Conservation (phyloP, 2,888 invertebrate genomes). For the Agrotis puta region DNA sequence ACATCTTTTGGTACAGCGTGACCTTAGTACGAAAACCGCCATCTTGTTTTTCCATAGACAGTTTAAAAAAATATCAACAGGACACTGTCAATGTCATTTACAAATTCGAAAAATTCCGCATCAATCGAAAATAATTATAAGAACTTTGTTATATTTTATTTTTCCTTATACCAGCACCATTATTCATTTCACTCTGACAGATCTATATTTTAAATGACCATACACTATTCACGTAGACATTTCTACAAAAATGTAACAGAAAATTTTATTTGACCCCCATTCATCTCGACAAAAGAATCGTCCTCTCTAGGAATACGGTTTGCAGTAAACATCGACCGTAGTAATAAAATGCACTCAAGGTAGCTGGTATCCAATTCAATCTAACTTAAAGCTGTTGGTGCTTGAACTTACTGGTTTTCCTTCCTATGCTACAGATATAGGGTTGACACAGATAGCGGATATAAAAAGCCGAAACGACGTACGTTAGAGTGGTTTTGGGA, state of each 20-base stretch:
- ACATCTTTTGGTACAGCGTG: neutral
- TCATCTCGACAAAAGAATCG: constrained; percentile 18
- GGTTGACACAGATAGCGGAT: neutral
- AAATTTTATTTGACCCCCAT: no score
- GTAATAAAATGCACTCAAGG: constrained; percentile 64
- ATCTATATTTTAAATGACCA: neutral
- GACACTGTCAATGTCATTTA: neutral
- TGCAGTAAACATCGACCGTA: constrained; percentile 47
- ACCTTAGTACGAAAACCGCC: neutral
- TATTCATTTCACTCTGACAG: neutral
- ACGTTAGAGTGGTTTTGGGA: constrained; percentile 18
- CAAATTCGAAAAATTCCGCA: neutral
- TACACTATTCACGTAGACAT: neutral
- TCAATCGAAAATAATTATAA: neutral
- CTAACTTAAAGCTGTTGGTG: constrained; percentile 44
- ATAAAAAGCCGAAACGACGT: constrained; percentile 2
- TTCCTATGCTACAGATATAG: neutral
- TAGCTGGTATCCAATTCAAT: constrained; percentile 67
- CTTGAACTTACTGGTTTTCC: constrained; percentile 9
- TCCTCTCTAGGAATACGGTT: constrained; percentile 27
- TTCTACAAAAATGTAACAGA: neutral
- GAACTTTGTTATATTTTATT: neutral
- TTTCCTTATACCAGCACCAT: neutral
- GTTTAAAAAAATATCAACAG: neutral
- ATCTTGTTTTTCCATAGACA: neutral